Evolutionary conservation across 2,888 invertebrate species (phyloP).

Genomic region (Drosophila anceps): DNA sequence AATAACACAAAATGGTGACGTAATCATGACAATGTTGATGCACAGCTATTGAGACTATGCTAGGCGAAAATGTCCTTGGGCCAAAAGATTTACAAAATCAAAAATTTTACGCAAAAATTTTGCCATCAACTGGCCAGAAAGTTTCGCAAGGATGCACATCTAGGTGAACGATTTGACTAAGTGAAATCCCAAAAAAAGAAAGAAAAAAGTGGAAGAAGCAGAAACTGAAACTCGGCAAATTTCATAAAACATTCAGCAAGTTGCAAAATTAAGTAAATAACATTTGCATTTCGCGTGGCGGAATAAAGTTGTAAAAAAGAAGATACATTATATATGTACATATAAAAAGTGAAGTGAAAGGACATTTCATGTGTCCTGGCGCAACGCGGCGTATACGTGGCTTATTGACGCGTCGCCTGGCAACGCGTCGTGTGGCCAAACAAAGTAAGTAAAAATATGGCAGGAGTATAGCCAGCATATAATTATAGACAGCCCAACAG

Average conservation of each 20-base stretch:
- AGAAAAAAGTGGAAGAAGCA: constrained; percentile 10
- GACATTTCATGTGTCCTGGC: constrained; percentile 47
- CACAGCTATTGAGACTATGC: constrained; percentile 21
- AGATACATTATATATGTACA: constrained; percentile 7
- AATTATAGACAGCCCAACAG: constrained; percentile 66
- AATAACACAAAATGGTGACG: constrained; percentile 67
- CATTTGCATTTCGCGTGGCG: constrained; percentile 64
- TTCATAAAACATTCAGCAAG: constrained; percentile 54
- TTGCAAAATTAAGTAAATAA: constrained; percentile 63
- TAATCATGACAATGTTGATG: constrained; percentile 36
- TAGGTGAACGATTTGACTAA: constrained; percentile 62
- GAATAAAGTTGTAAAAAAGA: constrained; percentile 30
- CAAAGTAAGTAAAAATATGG: constrained; percentile 63
- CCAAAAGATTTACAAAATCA: constrained; percentile 81
- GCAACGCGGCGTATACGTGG: constrained; percentile 60
- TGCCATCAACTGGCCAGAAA: constrained; percentile 72
- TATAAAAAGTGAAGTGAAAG: constrained; percentile 25
- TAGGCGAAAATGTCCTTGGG: constrained; percentile 75
- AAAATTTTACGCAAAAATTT: constrained; percentile 75
- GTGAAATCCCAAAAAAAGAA: constrained; percentile 40
- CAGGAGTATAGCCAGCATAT: constrained; percentile 50
- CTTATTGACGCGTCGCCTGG: constrained; percentile 75
- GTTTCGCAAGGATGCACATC: constrained; percentile 71
- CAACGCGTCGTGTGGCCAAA: constrained; percentile 69
- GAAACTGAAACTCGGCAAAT: constrained; percentile 22